Percentiles rank a stretch among this genome's conserved stretches.
These are phyloP conservation scores for Laupala kohalensis DNA, from an alignment of 1,140 invertebrate species.

Conservation along the genomic window DNA sequence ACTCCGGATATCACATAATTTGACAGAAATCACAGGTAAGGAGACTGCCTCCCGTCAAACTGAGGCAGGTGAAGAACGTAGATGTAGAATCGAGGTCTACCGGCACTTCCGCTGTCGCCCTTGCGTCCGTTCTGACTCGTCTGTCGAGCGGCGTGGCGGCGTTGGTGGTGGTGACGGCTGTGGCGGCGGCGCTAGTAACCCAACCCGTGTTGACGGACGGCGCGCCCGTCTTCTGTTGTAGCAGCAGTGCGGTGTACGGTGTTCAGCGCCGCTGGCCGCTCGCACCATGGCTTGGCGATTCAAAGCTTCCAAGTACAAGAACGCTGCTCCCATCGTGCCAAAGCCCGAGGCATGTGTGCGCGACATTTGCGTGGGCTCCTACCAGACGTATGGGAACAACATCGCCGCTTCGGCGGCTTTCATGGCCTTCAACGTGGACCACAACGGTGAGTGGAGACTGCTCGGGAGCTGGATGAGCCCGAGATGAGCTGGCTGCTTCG, in stretches of 20 bases:
- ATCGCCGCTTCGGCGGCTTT: slow-evolving; percentile 83
- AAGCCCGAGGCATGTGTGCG: slow-evolving; percentile 82
- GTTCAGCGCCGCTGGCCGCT: slow-evolving; percentile 1
- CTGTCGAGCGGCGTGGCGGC: neutral
- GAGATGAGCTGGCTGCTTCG: no score
- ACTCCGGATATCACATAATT: neutral
- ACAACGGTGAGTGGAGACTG: slow-evolving; percentile 43
- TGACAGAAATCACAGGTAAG: neutral
- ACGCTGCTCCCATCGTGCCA: slow-evolving; percentile 83
- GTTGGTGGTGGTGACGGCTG: neutral
- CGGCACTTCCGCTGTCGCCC: no score
- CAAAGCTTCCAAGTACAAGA: slow-evolving; percentile 94
- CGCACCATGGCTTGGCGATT: slow-evolving; percentile 86
- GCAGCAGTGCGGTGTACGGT: neutral
- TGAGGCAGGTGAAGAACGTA: no score
- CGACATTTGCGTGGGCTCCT: slow-evolving; percentile 77
- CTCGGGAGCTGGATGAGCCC: no score
- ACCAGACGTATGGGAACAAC: slow-evolving; percentile 86
- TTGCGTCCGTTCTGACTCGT: no score
- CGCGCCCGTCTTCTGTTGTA: neutral
- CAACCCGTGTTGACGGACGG: neutral
- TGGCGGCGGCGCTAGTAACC: neutral
- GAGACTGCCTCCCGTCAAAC: neutral
- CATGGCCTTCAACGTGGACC: slow-evolving; percentile 88
- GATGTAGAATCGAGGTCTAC: no score